Percentiles rank a stretch among this genome's conserved stretches.
Evolutionary conservation across 1,140 invertebrate species (phyloP).

Genomic region (Caerostris darwini): DNA sequence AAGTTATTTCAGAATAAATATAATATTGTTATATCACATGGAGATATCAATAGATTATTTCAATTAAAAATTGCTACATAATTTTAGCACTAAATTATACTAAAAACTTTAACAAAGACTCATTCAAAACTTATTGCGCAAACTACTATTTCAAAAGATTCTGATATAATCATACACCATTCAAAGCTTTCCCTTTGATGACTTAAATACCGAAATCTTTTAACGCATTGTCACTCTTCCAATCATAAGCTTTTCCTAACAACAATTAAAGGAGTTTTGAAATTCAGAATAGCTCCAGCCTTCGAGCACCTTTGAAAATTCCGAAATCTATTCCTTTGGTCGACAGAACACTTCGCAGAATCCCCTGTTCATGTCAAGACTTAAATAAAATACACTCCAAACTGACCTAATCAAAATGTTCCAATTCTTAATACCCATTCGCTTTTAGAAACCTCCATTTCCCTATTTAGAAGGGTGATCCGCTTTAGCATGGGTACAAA

Average conservation of each 20-base stretch:
- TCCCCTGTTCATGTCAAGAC: neutral
- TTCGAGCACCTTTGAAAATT: neutral
- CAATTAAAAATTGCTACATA: no score
- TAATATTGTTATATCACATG: no score
- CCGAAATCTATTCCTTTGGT: neutral
- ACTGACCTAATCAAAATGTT: conserved; percentile 46
- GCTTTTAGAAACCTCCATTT: neutral
- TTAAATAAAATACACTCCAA: conserved; percentile 39
- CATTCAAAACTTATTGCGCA: no score
- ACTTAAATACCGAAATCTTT: neutral
- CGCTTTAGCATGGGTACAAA: neutral
- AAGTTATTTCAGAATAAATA: no score
- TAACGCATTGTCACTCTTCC: neutral
- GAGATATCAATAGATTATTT: no score
- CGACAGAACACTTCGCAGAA: neutral
- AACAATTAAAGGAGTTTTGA: conserved; percentile 8
- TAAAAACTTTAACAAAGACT: no score
- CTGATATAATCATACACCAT: no score
- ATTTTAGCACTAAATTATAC: no score
- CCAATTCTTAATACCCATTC: conserved; percentile 11
- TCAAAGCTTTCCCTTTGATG: neutral
- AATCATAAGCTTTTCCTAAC: neutral
- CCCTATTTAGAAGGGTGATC: conserved; percentile 5
- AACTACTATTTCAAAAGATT: no score
- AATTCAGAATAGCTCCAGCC: neutral